Evolutionary conservation across 2,888 invertebrate species (phyloP), one percentile per base, ranked within the genome.

Genomic region (Philopedon plagiatum): DNA sequence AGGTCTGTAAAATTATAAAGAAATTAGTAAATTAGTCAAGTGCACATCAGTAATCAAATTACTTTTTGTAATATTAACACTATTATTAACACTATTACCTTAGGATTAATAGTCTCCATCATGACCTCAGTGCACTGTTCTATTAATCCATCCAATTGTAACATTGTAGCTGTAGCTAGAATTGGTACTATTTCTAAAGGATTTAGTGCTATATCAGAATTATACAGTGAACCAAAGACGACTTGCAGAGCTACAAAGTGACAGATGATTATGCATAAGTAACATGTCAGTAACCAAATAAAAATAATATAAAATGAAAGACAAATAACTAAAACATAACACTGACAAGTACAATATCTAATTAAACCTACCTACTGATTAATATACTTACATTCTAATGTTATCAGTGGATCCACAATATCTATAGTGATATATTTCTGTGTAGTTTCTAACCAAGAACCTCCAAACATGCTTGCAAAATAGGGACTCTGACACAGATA

Each of bases 401-500:
- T 92, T 71, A 94, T 91, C 73, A 91, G 89, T 11, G 91, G 90
- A 87, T 94, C 93, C 2, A 90, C 87, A 60, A 93, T 90, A 84
- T 92, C 90, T 62, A 94, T 91, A 65, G 86, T 86, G 39, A 94
- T 89, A 71, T 89, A 87, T 76, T 89, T 88, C 83, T 91, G 89
- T 57, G 88, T 87, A 0, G 91, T 87, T 84, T 94, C 94, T 78
- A 89, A 88, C 94, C 94, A 94, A 1, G 91, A 89, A 3, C 94
- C 94, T 78, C 90, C 91, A 83, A 94, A 94, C 94, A 94, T 94
- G 80, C 92, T 92, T 9, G 90, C 88, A 84, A 94, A 94, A 82
- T 94, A 94, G 0, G 92, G 91, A 80, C 93, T 93, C 88, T 94
- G 94, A 78, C 91, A 91, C 49, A 94, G 87, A 82, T 94, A 94